phyloP scores from a whole-genome alignment of 2,797 vertebrate species.

The Amblyopsis hoosieri region DNA sequence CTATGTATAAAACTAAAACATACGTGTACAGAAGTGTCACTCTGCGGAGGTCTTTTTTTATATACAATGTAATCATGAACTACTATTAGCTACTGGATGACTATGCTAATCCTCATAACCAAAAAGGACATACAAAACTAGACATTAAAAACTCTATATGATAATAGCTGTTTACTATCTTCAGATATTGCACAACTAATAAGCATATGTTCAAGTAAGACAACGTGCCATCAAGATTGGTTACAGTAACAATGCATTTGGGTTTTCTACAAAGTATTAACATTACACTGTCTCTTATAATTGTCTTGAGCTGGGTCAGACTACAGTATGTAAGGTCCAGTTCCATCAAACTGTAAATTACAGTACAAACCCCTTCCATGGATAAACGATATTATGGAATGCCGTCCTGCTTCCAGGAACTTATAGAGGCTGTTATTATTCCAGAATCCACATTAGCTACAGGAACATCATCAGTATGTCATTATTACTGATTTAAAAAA shows the following conservation, averaged over 20 bases:
- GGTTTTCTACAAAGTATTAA: slow-evolving; percentile 67
- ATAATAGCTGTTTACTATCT: slow-evolving; percentile 77
- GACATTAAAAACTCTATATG: slow-evolving; percentile 72
- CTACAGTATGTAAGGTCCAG: slow-evolving; percentile 46
- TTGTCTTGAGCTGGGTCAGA: slow-evolving; percentile 63
- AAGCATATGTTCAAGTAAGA: slow-evolving; percentile 70
- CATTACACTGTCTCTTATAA: slow-evolving; percentile 59
- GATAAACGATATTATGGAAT: slow-evolving; percentile 74
- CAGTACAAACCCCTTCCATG: slow-evolving; percentile 70
- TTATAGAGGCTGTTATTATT: slow-evolving; percentile 77
- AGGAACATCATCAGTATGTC: slow-evolving; percentile 77
- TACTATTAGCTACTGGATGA: slow-evolving; percentile 73
- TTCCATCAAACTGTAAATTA: slow-evolving; percentile 72
- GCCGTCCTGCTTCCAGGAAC: slow-evolving; percentile 66
- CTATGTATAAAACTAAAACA: slow-evolving; percentile 72
- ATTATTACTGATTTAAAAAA: slow-evolving; percentile 66
- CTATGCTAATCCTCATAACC: slow-evolving; percentile 77
- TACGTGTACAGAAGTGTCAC: slow-evolving; percentile 78
- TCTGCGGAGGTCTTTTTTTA: slow-evolving; percentile 77
- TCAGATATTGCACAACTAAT: slow-evolving; percentile 74
- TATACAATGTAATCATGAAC: slow-evolving; percentile 73
- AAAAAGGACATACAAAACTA: slow-evolving; percentile 74
- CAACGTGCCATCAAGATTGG: slow-evolving; percentile 71
- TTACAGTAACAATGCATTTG: slow-evolving; percentile 62
- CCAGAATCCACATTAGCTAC: slow-evolving; percentile 78